A percentile compares a stretch with the other conserved stretches of the same genome.
Evolutionary conservation across 2,113 vertebrate genomes (phyloP).

Genomic region (Silurus meridionalis): DNA sequence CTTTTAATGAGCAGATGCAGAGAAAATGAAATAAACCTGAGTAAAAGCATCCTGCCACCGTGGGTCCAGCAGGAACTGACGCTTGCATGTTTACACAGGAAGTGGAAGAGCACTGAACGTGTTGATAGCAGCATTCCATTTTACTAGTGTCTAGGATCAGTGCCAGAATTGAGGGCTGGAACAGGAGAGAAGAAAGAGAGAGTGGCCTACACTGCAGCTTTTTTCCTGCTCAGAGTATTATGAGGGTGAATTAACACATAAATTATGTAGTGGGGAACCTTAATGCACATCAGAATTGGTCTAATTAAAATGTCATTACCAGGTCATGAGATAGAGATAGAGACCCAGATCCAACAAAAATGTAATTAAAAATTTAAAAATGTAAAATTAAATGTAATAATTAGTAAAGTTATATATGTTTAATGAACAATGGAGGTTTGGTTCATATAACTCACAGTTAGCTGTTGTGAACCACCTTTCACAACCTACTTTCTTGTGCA

Average conservation of each 20-base stretch:
- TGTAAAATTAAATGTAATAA: not conserved
- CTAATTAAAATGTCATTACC: too few species aligned
- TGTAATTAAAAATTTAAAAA: too few species aligned
- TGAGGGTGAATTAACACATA: not conserved
- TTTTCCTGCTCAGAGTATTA: not conserved
- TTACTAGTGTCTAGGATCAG: constrained; percentile 43
- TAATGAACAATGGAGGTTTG: not conserved
- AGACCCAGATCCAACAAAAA: not conserved
- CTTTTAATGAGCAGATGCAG: constrained; percentile 50
- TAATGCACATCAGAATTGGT: not conserved
- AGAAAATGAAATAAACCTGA: constrained; percentile 65
- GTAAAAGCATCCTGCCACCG: constrained; percentile 61
- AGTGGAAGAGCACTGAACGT: constrained; percentile 19
- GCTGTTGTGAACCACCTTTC: not conserved
- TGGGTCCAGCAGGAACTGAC: constrained; percentile 35
- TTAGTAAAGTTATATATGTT: not conserved
- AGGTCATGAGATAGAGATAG: not conserved
- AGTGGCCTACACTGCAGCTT: not conserved
- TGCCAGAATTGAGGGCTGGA: constrained; percentile 18
- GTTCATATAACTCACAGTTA: not conserved
- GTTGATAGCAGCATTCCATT: constrained; percentile 30
- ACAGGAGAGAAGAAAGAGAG: constrained; percentile 2
- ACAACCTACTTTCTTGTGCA: not conserved
- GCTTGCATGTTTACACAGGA: constrained; percentile 34
- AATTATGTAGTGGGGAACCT: not conserved